phyloP scores from a whole-genome alignment of 2,888 invertebrate species.

The Platerodrilus igneus region DNA sequence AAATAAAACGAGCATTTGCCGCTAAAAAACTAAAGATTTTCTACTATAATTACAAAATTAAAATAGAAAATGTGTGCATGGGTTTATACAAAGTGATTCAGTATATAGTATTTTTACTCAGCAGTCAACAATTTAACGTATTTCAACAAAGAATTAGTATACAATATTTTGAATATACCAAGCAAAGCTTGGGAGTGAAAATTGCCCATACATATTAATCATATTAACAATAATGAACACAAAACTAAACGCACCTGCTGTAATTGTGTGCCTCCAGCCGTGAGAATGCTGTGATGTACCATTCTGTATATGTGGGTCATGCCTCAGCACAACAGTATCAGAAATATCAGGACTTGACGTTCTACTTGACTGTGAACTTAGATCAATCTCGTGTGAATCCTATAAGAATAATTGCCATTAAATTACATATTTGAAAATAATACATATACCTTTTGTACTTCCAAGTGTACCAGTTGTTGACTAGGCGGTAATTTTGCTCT shows the following conservation, averaged over 20 bases:
- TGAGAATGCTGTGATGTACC: constrained; percentile 20
- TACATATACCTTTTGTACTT: constrained; percentile 48
- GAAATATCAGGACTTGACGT: constrained; percentile 53
- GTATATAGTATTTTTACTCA: too few species aligned
- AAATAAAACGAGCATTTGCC: too few species aligned
- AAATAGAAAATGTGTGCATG: too few species aligned
- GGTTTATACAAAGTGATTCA: too few species aligned
- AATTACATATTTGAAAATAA: constrained; percentile 36
- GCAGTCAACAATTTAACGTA: too few species aligned
- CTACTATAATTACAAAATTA: too few species aligned
- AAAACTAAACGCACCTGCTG: constrained; percentile 34
- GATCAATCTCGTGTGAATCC: constrained; percentile 45
- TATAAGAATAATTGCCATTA: constrained; percentile 21
- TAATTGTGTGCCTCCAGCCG: constrained; percentile 39
- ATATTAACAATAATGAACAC: background rate
- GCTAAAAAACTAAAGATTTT: too few species aligned
- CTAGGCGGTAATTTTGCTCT: constrained; percentile 88
- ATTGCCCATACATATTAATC: too few species aligned
- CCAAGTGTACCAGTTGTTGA: constrained; percentile 81
- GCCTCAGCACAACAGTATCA: constrained; percentile 41
- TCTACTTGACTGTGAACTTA: constrained; percentile 54
- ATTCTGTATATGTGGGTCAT: constrained; percentile 40
- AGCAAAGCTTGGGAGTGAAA: too few species aligned
- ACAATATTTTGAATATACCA: too few species aligned
- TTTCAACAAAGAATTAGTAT: too few species aligned